Percentiles rank a stretch among this genome's conserved stretches.
Evolutionary conservation across 2,888 invertebrate species (phyloP).

Genomic region (Spodoptera exigua): DNA sequence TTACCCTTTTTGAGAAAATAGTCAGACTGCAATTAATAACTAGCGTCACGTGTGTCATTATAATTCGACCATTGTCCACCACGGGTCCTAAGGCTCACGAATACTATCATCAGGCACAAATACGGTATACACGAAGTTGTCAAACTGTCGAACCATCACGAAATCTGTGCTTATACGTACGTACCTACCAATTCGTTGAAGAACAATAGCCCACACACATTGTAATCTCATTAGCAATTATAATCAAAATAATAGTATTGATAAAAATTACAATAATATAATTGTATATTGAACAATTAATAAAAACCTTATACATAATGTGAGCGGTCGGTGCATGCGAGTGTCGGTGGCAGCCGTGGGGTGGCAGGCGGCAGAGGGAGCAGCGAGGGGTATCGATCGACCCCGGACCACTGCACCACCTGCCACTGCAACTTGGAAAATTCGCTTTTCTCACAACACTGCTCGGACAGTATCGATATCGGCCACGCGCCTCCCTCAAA

Average conservation of each 20-base stretch:
- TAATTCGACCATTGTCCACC: no score
- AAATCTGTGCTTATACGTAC: no score
- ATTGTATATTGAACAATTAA: slow-evolving; percentile 16
- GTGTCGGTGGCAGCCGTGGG: slow-evolving; percentile 36
- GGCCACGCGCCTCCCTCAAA: slow-evolving; percentile 1
- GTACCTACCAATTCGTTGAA: slow-evolving; percentile 6
- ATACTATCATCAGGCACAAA: no score
- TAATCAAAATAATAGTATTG: slow-evolving; percentile 26
- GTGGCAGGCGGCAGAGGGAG: slow-evolving; percentile 51
- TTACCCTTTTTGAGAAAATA: no score
- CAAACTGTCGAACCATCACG: no score
- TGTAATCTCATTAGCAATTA: background rate
- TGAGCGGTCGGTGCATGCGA: slow-evolving; percentile 41
- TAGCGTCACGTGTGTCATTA: no score
- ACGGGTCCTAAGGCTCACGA: no score
- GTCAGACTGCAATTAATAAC: no score
- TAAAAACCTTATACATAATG: slow-evolving; percentile 9
- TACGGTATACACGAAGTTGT: no score
- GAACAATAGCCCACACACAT: slow-evolving; percentile 35
- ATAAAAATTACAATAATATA: slow-evolving; percentile 7
- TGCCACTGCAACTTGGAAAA: slow-evolving; percentile 75
- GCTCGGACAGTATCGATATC: slow-evolving; percentile 36
- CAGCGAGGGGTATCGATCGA: slow-evolving; percentile 76
- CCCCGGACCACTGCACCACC: slow-evolving; percentile 74
- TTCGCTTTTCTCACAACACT: slow-evolving; percentile 57